Percentiles rank a stretch among this genome's conserved stretches.
Evolutionary conservation across 2,797 vertebrate species (phyloP).

Genomic region (Merluccius polli): DNA sequence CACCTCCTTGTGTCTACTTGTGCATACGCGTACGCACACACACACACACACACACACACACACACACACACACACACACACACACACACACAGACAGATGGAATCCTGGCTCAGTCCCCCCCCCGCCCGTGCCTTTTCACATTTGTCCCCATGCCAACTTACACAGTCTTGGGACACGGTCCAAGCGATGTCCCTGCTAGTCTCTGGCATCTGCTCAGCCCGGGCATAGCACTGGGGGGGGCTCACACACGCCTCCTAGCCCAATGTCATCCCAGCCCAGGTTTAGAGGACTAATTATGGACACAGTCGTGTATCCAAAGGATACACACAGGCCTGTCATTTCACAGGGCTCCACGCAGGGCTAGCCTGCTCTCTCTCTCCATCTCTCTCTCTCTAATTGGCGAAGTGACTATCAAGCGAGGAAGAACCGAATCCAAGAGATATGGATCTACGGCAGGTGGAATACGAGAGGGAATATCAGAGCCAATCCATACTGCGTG

Average conservation of each 20-base stretch:
- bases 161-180: conserved; percentile 27
- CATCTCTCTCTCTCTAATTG: background rate
- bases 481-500: background rate
- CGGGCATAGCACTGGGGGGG: background rate
- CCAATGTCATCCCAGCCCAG: conserved; percentile 17
- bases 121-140: conserved; percentile 10
- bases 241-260: background rate
- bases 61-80: background rate
- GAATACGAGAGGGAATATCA: background rate
- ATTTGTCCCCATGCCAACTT: conserved; percentile 29
- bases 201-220: conserved; percentile 2
- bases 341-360: background rate
- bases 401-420: background rate
- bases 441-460: background rate
- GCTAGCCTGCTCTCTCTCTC: background rate
- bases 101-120: conserved; percentile 1
- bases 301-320: conserved; percentile 10
- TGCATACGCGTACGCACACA: background rate
- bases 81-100: conserved; percentile 8
- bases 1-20: background rate
- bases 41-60: conserved; percentile 5
- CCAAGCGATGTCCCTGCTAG: conserved; percentile 2
- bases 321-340: conserved; percentile 12
- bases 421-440: background rate
- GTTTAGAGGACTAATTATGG: conserved; percentile 32